Evolutionary conservation across 1,140 invertebrate genomes (phyloP).

Genomic region (Hesperophylax magnus): DNA sequence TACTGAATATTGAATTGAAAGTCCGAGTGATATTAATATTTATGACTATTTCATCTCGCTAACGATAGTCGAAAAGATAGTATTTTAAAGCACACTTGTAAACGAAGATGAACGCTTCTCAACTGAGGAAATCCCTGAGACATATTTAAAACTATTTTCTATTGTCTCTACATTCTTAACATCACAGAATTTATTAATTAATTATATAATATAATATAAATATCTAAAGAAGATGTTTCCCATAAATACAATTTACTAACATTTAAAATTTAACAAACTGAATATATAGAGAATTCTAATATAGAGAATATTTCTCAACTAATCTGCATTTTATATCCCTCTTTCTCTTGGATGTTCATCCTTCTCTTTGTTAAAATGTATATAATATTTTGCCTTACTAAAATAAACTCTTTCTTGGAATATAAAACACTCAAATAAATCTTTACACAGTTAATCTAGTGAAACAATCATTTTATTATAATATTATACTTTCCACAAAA

Average conservation of each 20-base stretch:
- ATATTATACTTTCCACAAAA: not conserved
- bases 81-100: slow-evolving; percentile 21
- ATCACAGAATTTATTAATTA: slow-evolving; percentile 57
- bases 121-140: not conserved
- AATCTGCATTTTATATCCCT: too few relatives aligned
- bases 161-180: slow-evolving; percentile 56
- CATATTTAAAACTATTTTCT: slow-evolving; percentile 52
- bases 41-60: not conserved
- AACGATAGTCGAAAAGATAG: not conserved
- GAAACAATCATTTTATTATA: too few relatives aligned
- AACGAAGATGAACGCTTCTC: slow-evolving; percentile 9
- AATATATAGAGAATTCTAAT: not conserved
- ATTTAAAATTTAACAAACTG: slow-evolving; percentile 21
- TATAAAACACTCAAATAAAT: too few relatives aligned
- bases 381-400: too few relatives aligned
- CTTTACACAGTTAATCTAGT: too few relatives aligned
- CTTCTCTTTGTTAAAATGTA: too few relatives aligned
- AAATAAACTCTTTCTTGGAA: too few relatives aligned
- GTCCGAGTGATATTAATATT: not conserved
- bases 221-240: slow-evolving; percentile 24
- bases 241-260: slow-evolving; percentile 37
- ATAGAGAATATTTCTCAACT: too few relatives aligned
- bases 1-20: slow-evolving; percentile 20
- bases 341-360: too few relatives aligned
- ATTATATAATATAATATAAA: slow-evolving; percentile 42